Evolutionary conservation across 2,113 vertebrate species (phyloP), one percentile per base, ranked within the genome.

Genomic region (Cryptotis parvus): DNA sequence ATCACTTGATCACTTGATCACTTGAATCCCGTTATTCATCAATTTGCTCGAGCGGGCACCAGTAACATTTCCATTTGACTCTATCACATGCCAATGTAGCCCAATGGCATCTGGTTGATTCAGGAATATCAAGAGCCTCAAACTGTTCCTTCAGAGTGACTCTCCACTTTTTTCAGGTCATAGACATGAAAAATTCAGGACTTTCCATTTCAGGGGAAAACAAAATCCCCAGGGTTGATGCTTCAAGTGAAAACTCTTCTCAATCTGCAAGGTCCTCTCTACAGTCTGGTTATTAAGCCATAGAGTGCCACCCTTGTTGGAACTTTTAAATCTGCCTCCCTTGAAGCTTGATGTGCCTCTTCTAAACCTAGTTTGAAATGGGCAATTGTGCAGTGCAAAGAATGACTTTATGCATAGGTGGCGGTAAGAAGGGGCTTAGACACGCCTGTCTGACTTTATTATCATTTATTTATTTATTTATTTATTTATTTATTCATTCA

Each of bases 361-460:
- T 16, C 29, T 33, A 43, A 79, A 41, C 26, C 49, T 68, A 37
- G 63, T 80, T 72, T 35, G 31, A n/a, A 49, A 15, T 75, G 18
- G 66, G 4, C 9, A 6, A 18, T 29, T 10, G 11, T 81, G 1
- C 1, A 0, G 1, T 24, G 8, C 35, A 76, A 0, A 1, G 29
- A 61, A 33, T 6, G 52, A 45, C 1, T 58, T 24, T 26, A 18
- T 24, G 14, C 3, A 9, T 10, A 2, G 11, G 3, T 68, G 26
- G n/a, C n/a, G 65, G 29, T 29, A 9, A 26, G 35, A 11, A 35
- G 33, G 0, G 27, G 45, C 29, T 52, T 41, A 4, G 29, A 35
- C 4, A 0, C 3, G 31, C n/a, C 10, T 73, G 16, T 14, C 24
- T 39, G 31, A 43, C 11, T 82, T 92, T 20, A 4, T n/a, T n/a